Percentiles rank a stretch among this genome's conserved stretches.
phyloP scores from a whole-genome alignment of 2,888 invertebrate species.

The Andrena fulva region DNA sequence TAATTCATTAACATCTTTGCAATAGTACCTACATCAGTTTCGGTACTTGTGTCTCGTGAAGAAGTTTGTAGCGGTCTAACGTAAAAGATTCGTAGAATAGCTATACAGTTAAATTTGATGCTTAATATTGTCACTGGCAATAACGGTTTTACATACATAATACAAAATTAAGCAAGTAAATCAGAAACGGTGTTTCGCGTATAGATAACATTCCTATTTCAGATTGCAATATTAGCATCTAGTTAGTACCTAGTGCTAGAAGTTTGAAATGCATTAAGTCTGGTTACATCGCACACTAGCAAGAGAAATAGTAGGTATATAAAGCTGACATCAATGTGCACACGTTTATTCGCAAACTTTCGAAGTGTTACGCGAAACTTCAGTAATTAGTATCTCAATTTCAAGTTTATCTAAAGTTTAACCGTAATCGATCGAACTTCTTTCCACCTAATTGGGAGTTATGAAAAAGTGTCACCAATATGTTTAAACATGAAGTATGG shows the following conservation, averaged over 20 bases:
- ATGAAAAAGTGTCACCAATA: background rate
- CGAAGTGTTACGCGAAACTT: conserved; percentile 15
- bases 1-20: too few relatives aligned
- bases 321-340: background rate
- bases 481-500: background rate
- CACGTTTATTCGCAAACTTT: conserved; percentile 11
- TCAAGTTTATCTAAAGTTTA: conserved; percentile 27
- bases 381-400: conserved; percentile 14
- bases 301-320: background rate
- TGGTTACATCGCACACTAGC: background rate
- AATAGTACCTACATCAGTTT: too few relatives aligned
- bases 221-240: background rate
- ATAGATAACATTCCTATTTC: too few relatives aligned
- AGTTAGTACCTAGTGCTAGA: background rate
- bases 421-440: conserved; percentile 3
- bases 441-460: conserved; percentile 6
- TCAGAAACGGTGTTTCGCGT: too few relatives aligned
- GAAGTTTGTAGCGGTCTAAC: too few relatives aligned
- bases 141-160: too few relatives aligned
- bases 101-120: too few relatives aligned
- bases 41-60: too few relatives aligned
- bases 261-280: background rate
- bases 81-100: too few relatives aligned
- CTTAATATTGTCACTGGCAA: too few relatives aligned
- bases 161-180: too few relatives aligned